Evolutionary conservation across 2,888 invertebrate species (phyloP).

Genomic region (Torymus aiolomorphi): DNA sequence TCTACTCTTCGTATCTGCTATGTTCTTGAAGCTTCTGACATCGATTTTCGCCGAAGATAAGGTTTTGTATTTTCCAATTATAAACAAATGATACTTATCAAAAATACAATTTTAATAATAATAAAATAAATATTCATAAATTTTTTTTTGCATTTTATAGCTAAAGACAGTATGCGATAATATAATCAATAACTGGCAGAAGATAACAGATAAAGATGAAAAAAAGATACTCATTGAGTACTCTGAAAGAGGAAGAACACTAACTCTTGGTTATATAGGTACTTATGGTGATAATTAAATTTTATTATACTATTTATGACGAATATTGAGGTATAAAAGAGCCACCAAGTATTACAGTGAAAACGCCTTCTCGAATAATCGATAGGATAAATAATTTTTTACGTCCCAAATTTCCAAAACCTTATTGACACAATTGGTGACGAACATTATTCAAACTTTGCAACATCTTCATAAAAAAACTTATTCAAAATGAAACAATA

Average conservation of each 20-base stretch:
- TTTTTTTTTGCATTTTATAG: neutral
- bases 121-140: neutral
- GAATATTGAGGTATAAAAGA: no score
- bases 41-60: neutral
- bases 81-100: no score
- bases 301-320: neutral
- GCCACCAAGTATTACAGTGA: no score
- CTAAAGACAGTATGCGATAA: neutral
- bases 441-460: no score
- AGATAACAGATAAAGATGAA: neutral
- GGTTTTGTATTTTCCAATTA: neutral
- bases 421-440: no score
- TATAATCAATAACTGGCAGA: constrained; percentile 10
- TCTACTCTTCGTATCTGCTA: neutral
- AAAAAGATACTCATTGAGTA: constrained; percentile 10
- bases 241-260: constrained; percentile 20
- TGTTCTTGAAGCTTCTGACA: neutral
- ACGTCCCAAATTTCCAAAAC: no score
- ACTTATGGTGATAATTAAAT: neutral
- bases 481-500: no score
- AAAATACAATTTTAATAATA: no score
- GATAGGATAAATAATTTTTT: no score
- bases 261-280: constrained; percentile 27
- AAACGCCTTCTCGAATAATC: no score
- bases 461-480: no score